Evolutionary conservation across 2,797 vertebrate genomes (phyloP).

Genomic region (Phaenicophaeus curvirostris): DNA sequence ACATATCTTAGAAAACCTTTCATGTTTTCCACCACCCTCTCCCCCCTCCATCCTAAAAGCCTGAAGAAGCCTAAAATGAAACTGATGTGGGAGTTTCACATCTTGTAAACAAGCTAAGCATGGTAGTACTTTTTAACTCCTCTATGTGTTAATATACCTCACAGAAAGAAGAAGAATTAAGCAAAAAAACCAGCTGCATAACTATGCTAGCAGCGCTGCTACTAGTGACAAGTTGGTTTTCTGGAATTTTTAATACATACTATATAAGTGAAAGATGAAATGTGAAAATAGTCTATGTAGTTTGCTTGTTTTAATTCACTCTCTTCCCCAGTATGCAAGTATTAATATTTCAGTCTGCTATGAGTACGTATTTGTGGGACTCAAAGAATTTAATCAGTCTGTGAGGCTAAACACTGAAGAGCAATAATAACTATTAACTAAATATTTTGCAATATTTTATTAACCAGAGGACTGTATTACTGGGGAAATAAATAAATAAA

Average conservation of each 20-base stretch:
- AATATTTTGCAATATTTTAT: not conserved
- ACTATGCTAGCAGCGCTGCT: not conserved
- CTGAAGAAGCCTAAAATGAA: conserved; percentile 23
- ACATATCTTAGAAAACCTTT: not conserved
- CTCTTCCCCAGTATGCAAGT: not conserved
- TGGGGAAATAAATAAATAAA: not conserved
- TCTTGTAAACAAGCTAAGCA: conserved; percentile 1
- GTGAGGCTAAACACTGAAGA: not conserved
- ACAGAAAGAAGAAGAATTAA: not conserved
- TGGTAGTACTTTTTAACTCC: not conserved
- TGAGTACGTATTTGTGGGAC: not conserved
- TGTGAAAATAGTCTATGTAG: not conserved
- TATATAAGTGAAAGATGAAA: not conserved
- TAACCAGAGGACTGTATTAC: not conserved
- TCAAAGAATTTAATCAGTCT: not conserved
- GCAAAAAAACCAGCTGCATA: not conserved
- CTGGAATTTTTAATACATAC: not conserved
- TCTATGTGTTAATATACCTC: not conserved
- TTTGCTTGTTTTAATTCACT: not conserved
- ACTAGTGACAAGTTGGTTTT: not conserved
- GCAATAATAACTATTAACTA: not conserved
- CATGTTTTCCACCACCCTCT: not conserved
- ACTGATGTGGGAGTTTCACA: not conserved
- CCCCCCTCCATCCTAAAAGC: not conserved
- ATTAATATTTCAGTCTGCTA: not conserved